Percentiles rank a stretch among this genome's conserved stretches.
phyloP scores from a whole-genome alignment of 2,113 vertebrate genomes.

The Microcebus ravelobensis region DNA sequence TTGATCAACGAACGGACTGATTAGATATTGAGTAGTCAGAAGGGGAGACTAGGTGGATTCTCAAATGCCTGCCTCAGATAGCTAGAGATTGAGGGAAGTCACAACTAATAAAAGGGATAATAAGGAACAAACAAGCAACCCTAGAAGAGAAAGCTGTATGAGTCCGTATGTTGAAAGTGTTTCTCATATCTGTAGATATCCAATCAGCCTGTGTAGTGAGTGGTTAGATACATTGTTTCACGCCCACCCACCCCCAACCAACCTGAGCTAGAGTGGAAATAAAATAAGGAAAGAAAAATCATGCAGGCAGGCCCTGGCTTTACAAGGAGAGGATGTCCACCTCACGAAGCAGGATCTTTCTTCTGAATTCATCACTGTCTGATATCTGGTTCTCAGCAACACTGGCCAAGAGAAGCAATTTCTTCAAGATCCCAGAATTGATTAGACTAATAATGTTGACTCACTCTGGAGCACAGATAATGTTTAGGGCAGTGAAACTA shows the following conservation, averaged over 20 bases:
- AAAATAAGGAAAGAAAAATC: background rate
- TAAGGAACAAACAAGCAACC: background rate
- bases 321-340: background rate
- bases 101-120: background rate
- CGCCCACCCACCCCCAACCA: background rate
- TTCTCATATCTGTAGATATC: background rate
- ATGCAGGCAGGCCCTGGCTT: no score
- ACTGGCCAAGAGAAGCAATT: background rate
- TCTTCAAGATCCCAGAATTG: background rate
- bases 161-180: background rate
- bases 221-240: background rate
- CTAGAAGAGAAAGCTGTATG: background rate
- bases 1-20: accelerated
- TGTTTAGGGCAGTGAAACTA: background rate
- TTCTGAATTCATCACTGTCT: background rate
- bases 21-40: background rate
- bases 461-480: background rate
- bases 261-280: background rate
- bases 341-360: background rate
- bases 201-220: background rate
- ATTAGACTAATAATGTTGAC: background rate
- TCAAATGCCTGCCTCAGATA: background rate
- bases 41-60: background rate
- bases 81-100: background rate
- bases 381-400: background rate